Percentiles rank a stretch among this genome's conserved stretches.
Conservation (phyloP, 2,888 invertebrate genomes). For the Euphydryas editha region DNA sequence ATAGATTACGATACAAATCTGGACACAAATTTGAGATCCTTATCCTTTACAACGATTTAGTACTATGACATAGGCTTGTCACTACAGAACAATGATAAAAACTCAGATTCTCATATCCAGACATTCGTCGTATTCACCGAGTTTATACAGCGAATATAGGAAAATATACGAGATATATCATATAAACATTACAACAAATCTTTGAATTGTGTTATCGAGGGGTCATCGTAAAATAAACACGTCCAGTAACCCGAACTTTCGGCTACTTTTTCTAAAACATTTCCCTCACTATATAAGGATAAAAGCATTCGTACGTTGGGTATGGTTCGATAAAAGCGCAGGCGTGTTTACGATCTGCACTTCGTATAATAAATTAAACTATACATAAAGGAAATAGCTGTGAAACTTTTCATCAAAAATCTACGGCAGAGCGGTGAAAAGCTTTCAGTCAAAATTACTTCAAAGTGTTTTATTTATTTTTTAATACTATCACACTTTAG, state of each 20-base stretch:
- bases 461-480: too few species aligned
- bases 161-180: background rate
- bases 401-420: conserved; percentile 1
- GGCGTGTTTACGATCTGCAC: conserved; percentile 52
- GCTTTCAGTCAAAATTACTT: too few species aligned
- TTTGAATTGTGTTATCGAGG: background rate
- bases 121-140: too few species aligned
- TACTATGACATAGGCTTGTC: too few species aligned
- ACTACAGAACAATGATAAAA: too few species aligned
- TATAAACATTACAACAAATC: background rate
- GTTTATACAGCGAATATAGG: too few species aligned
- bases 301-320: conserved; percentile 62
- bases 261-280: background rate
- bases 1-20: too few species aligned
- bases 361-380: conserved; percentile 34
- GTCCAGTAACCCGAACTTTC: background rate
- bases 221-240: background rate
- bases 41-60: too few species aligned
- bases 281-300: conserved; percentile 46
- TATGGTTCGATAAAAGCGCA: conserved; percentile 54
- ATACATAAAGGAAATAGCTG: conserved; percentile 2
- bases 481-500: too few species aligned
- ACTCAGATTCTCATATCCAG: too few species aligned
- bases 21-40: too few species aligned
- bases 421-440: background rate